A percentile compares a stretch with the other conserved stretches of the same genome.
Evolutionary conservation across 2,888 invertebrate species (phyloP).

Genomic region (Idaea dimidiata): DNA sequence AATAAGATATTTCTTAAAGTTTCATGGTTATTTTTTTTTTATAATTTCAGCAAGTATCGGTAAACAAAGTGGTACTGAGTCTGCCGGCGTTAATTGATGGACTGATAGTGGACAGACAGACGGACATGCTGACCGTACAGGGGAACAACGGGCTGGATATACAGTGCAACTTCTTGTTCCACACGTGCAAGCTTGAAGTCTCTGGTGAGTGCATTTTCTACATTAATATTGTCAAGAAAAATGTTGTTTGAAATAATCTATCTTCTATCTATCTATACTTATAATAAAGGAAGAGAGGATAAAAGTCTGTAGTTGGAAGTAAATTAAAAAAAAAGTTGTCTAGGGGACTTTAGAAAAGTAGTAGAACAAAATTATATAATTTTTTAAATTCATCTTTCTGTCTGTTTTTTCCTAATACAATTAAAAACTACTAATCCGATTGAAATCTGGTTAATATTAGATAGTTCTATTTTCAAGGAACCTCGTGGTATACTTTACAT

Average conservation of each 20-base stretch:
- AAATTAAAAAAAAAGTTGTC: too few relatives aligned
- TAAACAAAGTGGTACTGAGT: constrained; percentile 51
- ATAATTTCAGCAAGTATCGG: constrained; percentile 59
- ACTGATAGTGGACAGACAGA: constrained; percentile 59
- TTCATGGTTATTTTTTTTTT: constrained; percentile 2
- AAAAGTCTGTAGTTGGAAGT: too few relatives aligned
- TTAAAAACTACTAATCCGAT: too few relatives aligned
- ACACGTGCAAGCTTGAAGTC: constrained; percentile 68
- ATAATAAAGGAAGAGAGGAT: too few relatives aligned
- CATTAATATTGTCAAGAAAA: not conserved
- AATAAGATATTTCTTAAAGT: too few relatives aligned
- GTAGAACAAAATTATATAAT: too few relatives aligned
- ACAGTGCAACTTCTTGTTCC: constrained; percentile 65
- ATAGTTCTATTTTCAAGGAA: too few relatives aligned
- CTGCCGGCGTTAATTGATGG: constrained; percentile 64
- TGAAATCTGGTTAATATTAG: too few relatives aligned
- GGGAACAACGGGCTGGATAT: constrained; percentile 57
- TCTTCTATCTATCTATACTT: not conserved
- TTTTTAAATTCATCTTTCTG: too few relatives aligned
- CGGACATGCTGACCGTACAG: constrained; percentile 53
- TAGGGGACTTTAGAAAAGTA: too few relatives aligned
- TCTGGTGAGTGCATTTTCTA: constrained; percentile 45
- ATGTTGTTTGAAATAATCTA: not conserved
- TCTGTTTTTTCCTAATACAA: too few relatives aligned
- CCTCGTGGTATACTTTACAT: too few relatives aligned